phyloP scores from a whole-genome alignment of 2,797 vertebrate species.

The Hipposideros larvatus region DNA sequence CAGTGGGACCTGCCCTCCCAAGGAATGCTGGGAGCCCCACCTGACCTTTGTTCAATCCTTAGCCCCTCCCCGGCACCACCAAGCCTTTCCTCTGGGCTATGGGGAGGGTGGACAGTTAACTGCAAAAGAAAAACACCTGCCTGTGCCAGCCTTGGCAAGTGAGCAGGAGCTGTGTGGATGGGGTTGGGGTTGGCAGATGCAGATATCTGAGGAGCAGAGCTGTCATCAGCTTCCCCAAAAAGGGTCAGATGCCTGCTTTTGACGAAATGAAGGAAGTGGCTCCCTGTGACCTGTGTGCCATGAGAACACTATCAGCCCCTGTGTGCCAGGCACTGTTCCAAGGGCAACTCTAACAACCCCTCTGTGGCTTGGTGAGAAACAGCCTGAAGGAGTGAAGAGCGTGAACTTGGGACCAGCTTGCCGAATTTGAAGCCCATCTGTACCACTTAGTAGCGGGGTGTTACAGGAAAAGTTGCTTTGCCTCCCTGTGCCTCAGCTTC shows the following conservation, averaged over 20 bases:
- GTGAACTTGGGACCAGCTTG: not conserved
- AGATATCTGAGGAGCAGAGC: not conserved
- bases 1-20: not conserved
- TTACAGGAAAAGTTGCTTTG: not conserved
- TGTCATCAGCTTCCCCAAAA: not conserved
- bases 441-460: not conserved
- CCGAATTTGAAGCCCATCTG: not conserved
- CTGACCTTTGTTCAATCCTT: not conserved
- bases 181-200: not conserved
- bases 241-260: not conserved
- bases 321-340: no score
- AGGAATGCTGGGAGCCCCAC: not conserved
- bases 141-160: not conserved
- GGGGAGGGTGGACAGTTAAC: not conserved
- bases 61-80: not conserved
- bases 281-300: rapidly evolving
- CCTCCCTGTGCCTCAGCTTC: not conserved
- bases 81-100: not conserved
- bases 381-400: not conserved
- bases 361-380: not conserved
- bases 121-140: no score
- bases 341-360: not conserved
- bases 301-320: rapidly evolving
- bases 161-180: not conserved
- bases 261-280: not conserved